Conservation (phyloP, 2,888 invertebrate genomes). For the Drosophila lutescens region DNA sequence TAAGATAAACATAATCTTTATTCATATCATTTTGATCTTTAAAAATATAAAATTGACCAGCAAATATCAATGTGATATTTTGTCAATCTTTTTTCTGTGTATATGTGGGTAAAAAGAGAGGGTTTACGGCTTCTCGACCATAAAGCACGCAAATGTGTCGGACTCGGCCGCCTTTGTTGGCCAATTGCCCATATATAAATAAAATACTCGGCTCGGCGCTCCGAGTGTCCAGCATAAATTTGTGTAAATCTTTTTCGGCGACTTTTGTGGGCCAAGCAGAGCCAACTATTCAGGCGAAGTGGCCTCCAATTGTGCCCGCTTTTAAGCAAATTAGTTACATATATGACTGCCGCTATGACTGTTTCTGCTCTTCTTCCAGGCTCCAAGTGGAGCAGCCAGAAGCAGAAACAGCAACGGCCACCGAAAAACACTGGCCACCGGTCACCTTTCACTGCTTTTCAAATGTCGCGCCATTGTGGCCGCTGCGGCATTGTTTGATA, state of each 20-base stretch:
- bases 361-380: constrained; percentile 6
- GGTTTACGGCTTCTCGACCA: constrained; percentile 19
- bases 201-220: constrained; percentile 16
- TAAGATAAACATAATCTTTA: too few species aligned
- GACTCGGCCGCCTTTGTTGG: constrained; percentile 69
- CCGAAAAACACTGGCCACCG: constrained; percentile 3
- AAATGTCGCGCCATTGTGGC: constrained; percentile 44
- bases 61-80: too few species aligned
- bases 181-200: constrained; percentile 70
- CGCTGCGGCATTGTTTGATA: constrained; percentile 44
- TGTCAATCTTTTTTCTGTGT: too few species aligned
- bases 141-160: constrained; percentile 73
- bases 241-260: constrained; percentile 60
- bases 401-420: neutral
- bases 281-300: constrained; percentile 46
- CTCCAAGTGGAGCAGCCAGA: constrained; percentile 10
- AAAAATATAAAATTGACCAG: too few species aligned
- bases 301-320: constrained; percentile 23
- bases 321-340: constrained; percentile 53
- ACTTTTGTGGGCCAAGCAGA: constrained; percentile 54
- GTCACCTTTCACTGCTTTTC: constrained; percentile 45
- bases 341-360: constrained; percentile 4
- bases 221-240: constrained; percentile 66
- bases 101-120: constrained; percentile 15
- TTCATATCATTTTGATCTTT: too few species aligned